Conservation (phyloP, 2,888 invertebrate species). For the Cryptosula pallasiana region DNA sequence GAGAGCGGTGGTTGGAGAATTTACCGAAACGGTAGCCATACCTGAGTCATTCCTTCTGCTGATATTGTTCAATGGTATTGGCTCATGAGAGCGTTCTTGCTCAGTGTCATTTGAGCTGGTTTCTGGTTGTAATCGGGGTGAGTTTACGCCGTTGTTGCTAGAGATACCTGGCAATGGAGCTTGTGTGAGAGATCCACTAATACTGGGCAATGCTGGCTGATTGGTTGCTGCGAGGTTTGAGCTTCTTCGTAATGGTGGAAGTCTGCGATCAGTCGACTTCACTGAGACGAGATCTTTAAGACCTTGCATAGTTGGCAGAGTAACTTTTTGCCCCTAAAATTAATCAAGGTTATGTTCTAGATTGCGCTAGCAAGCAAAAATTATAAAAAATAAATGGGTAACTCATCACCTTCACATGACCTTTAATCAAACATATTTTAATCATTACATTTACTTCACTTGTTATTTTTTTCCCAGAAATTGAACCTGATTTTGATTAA, state of each 20-base stretch:
- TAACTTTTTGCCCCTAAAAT: neutral
- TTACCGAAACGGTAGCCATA: neutral
- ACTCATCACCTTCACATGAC: no score
- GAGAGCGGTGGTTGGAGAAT: neutral
- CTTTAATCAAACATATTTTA: no score
- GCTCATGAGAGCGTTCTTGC: no score
- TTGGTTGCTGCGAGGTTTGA: neutral
- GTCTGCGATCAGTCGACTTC: conserved; percentile 15
- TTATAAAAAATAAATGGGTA: no score
- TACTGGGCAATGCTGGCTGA: neutral
- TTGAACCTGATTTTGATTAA: no score
- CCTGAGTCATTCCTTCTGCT: neutral
- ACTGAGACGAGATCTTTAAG: neutral
- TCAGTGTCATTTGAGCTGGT: neutral
- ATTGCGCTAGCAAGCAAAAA: no score
- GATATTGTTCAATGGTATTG: neutral
- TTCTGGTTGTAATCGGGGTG: no score
- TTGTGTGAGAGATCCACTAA: neutral
- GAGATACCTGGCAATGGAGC: neutral
- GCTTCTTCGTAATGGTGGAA: neutral
- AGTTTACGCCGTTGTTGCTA: neutral
- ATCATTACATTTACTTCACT: no score
- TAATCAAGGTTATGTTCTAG: no score
- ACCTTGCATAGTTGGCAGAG: neutral
- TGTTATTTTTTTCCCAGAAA: no score